Conservation (phyloP, 2,113 vertebrate species). For the Psephotus haematonotus region DNA sequence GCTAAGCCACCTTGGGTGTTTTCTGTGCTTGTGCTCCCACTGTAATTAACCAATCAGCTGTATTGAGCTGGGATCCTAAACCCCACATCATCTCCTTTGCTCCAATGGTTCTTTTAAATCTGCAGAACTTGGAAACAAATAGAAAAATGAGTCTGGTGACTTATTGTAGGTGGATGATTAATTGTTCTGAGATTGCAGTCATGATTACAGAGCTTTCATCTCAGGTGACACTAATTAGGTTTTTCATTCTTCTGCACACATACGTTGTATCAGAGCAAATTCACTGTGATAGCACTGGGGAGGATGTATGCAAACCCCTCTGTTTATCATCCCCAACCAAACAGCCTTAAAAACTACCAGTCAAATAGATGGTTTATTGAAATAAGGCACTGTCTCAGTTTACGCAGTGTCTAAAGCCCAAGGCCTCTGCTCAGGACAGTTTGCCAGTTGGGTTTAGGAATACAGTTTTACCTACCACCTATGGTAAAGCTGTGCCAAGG, state of each 20-base stretch:
- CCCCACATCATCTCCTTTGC: not conserved
- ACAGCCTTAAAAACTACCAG: not conserved
- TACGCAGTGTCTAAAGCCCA: not conserved
- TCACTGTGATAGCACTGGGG: not conserved
- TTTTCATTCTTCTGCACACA: not conserved
- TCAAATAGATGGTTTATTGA: not conserved
- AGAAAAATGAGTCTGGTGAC: not conserved
- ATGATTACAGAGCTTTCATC: not conserved
- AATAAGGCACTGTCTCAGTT: not conserved
- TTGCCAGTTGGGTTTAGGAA: not conserved
- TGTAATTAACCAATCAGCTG: not conserved
- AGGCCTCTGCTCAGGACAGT: not conserved
- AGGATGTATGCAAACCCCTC: not conserved
- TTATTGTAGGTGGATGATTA: constrained; percentile 25
- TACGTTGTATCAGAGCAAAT: not conserved
- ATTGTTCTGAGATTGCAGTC: constrained; percentile 7
- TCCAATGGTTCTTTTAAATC: not conserved
- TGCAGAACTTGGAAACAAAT: not conserved
- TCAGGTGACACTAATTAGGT: not conserved
- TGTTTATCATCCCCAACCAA: not conserved
- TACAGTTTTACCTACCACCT: not conserved
- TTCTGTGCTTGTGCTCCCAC: not conserved
- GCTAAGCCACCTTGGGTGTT: not conserved
- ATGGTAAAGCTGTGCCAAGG: not conserved
- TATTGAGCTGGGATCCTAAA: not conserved